Evolutionary conservation across 1,140 invertebrate genomes (phyloP).

Genomic region (Cyclina sinensis): DNA sequence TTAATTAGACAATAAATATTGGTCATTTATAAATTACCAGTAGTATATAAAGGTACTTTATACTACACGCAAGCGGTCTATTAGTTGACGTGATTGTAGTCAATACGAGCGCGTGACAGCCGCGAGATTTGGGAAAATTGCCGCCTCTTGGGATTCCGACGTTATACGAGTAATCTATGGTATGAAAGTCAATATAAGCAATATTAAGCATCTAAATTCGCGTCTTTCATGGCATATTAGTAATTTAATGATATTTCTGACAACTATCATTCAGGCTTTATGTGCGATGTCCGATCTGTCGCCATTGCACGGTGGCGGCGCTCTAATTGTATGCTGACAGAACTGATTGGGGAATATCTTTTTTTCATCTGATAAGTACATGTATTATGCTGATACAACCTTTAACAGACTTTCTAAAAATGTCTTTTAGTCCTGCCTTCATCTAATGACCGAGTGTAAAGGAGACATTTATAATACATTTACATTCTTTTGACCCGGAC

Average conservation of each 20-base stretch:
- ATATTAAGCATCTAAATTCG: conserved; percentile 9
- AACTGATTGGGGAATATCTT: too few species aligned
- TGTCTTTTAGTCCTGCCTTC: too few species aligned
- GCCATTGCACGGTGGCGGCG: neutral
- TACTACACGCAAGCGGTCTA: conserved; percentile 5
- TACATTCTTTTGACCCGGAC: too few species aligned
- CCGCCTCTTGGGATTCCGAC: neutral
- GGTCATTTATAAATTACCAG: conserved; percentile 34
- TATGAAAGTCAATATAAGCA: neutral
- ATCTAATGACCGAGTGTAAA: too few species aligned
- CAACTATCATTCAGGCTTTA: neutral
- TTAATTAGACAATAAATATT: conserved; percentile 26
- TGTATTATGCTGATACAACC: too few species aligned
- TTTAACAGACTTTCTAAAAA: too few species aligned
- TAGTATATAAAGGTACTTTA: conserved; percentile 5
- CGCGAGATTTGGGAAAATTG: conserved; percentile 35
- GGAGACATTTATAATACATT: too few species aligned
- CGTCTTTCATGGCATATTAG: conserved; percentile 12
- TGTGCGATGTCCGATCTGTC: neutral
- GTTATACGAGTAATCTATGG: neutral
- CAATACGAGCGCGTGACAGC: conserved; percentile 29
- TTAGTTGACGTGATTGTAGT: conserved; percentile 2
- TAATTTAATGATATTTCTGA: conserved; percentile 36
- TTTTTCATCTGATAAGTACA: too few species aligned
- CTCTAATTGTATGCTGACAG: neutral